Percentiles rank a stretch among this genome's conserved stretches.
These are phyloP conservation scores for Notodonta ziczac DNA, from an alignment of 2,888 invertebrate genomes.

Conservation along the genomic window DNA sequence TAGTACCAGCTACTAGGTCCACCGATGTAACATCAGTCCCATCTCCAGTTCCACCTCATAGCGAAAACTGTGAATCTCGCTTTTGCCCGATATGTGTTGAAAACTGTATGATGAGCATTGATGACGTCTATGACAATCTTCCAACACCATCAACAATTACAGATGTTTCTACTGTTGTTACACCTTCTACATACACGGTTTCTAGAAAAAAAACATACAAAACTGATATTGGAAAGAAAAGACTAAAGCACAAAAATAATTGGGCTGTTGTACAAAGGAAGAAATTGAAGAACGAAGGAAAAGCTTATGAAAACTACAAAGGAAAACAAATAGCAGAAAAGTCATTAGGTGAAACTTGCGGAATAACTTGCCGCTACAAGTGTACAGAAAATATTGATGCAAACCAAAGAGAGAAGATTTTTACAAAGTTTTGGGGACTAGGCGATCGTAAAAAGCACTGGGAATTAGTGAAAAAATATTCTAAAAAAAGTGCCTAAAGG, in stretches of 20 bases:
- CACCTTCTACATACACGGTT: too few relatives aligned
- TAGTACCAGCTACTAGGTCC: too few relatives aligned
- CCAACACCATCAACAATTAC: too few relatives aligned
- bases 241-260: conserved; percentile 16
- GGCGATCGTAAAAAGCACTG: conserved; percentile 20
- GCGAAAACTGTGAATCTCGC: too few relatives aligned
- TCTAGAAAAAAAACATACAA: too few relatives aligned
- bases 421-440: conserved; percentile 28
- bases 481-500: conserved; percentile 10
- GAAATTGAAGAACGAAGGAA: conserved; percentile 25
- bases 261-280: conserved; percentile 27
- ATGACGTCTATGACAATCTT: too few relatives aligned
- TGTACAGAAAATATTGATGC: conserved; percentile 17
- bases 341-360: conserved; percentile 19
- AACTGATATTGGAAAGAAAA: conserved; percentile 4
- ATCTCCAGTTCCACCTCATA: too few relatives aligned
- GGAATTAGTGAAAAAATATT: conserved; percentile 13
- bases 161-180: too few relatives aligned
- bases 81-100: too few relatives aligned
- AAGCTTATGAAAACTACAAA: conserved; percentile 20
- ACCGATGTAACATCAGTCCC: too few relatives aligned
- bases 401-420: conserved; percentile 20
- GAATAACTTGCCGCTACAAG: conserved; percentile 18
- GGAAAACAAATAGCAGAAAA: conserved; percentile 23
- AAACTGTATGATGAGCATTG: too few relatives aligned